These are phyloP conservation scores for Apeltes quadracus DNA, from an alignment of 2,113 vertebrate species.

Conservation along the genomic window DNA sequence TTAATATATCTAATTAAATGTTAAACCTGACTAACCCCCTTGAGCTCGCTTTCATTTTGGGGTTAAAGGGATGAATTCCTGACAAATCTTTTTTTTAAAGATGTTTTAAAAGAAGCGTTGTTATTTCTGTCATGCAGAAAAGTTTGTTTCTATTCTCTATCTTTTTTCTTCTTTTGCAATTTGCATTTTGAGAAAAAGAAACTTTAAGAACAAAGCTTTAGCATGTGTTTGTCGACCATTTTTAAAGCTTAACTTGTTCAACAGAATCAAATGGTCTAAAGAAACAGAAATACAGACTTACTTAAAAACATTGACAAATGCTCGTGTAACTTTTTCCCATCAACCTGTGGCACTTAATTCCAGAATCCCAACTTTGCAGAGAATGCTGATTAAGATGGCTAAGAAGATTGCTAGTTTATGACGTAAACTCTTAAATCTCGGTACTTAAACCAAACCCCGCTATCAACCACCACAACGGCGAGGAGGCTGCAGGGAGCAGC, in stretches of 20 bases:
- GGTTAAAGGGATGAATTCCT: not conserved
- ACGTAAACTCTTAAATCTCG: constrained; percentile 43
- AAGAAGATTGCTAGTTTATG: constrained; percentile 39
- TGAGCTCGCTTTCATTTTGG: not conserved
- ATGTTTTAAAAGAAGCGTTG: not conserved
- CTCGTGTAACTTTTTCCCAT: not conserved
- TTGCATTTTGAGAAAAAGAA: too few species aligned
- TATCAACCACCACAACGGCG: constrained; percentile 25
- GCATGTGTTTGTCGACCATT: too few species aligned
- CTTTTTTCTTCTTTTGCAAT: too few species aligned
- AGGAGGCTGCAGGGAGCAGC: constrained; percentile 28
- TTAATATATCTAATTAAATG: too few species aligned
- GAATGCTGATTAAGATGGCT: constrained; percentile 36
- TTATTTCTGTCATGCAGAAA: not conserved
- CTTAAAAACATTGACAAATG: not conserved
- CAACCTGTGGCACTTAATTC: constrained; percentile 13
- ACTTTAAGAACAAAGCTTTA: too few species aligned
- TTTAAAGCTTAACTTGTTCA: too few species aligned
- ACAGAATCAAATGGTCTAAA: too few species aligned
- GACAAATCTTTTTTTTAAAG: not conserved
- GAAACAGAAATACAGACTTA: too few species aligned
- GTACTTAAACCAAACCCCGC: constrained; percentile 38
- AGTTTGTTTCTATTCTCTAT: not conserved
- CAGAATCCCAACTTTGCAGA: constrained; percentile 22
- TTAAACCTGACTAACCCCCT: too few species aligned